Evolutionary conservation across 1,140 invertebrate species (phyloP), one percentile per base, ranked within the genome.

Genomic region (Amphibalanus amphitrite): DNA sequence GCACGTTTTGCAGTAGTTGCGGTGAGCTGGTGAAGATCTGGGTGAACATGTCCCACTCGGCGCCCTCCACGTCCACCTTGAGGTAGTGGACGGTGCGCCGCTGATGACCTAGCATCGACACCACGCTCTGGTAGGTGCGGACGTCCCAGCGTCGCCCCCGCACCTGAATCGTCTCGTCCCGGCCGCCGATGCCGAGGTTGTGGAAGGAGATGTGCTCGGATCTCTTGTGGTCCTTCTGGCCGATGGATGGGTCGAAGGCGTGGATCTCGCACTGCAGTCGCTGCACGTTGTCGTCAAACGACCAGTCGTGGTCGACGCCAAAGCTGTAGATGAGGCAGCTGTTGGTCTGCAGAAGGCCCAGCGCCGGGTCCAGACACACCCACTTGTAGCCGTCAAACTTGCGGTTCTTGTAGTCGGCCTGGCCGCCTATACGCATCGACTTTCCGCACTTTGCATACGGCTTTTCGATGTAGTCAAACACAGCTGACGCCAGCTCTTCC

Each of bases 41-140:
- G 26, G 69, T 29, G 1, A 73, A 38, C 38, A 73, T 40, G 1
- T 73, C 40, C 0, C 71, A n/a, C 67, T 73, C 73, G 64, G 26
- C 72, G 0, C 73, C 73, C 28, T 73, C 73, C 29, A 73, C 59
- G 72, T 73, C 73, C 17, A 73, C 29, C 72, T 73, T 73, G 23
- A 73, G 67, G 67, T 74, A 73, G n/a, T n/a, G n/a, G n/a, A n/a
- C n/a, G n/a, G n/a, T n/a, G n/a, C n/a, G n/a, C n/a, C n/a, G n/a
- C n/a, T 59, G 13, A 59, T 59, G 47, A 15, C 47, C 47, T 25
- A 59, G 25, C 47, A 15, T 13, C 13, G 13, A 25, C 47, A 59
- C 47, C 47, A 59, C 13, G 13, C 13, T 15, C 47, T 59, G 13
- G 47, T 59, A 59, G 13, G 47, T 59, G 13, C 47, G 13, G 13